phyloP scores from a whole-genome alignment of 2,797 vertebrate species.

The Poecile montanus region DNA sequence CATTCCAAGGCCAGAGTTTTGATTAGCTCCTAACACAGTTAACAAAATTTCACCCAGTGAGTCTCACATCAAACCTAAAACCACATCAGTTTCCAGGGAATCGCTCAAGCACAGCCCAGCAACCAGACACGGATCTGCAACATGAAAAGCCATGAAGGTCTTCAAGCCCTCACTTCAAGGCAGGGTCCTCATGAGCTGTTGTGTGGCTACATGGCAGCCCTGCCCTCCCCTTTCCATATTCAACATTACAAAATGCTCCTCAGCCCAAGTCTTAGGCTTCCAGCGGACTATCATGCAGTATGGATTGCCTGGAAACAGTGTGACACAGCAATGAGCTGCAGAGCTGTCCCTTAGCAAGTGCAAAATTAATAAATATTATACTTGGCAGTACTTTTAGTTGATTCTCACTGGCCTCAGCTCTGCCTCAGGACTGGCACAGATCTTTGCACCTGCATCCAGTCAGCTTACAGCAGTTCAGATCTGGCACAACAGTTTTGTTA shows the following conservation, averaged over 20 bases:
- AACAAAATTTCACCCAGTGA: background rate
- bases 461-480: background rate
- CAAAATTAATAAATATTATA: constrained; percentile 11
- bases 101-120: background rate
- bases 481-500: background rate
- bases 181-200: background rate
- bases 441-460: constrained; percentile 27
- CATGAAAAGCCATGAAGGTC: background rate
- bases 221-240: background rate
- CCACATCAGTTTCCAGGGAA: background rate
- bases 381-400: background rate
- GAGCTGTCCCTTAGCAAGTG: background rate
- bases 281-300: background rate
- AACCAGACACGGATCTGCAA: background rate
- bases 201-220: background rate
- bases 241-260: background rate
- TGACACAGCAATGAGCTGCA: background rate
- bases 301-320: background rate
- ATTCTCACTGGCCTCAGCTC: background rate
- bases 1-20: background rate
- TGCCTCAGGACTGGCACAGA: background rate
- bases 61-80: background rate
- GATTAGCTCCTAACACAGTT: background rate
- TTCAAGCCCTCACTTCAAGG: background rate
- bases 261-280: background rate